A percentile compares a stretch with the other conserved stretches of the same genome.
phyloP scores from a whole-genome alignment of 2,888 invertebrate genomes.

The Idaea aversata region DNA sequence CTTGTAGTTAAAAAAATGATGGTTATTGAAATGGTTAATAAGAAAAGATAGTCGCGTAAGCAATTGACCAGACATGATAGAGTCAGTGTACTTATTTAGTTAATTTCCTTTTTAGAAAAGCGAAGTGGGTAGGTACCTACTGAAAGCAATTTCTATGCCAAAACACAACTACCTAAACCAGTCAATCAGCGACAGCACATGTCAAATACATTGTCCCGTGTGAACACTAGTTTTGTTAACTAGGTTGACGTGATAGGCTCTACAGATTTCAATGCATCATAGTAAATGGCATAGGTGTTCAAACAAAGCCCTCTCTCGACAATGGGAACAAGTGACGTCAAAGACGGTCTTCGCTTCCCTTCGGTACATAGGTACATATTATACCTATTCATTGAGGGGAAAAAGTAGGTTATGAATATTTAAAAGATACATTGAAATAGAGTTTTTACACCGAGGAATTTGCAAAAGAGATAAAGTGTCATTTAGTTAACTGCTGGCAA shows the following conservation, averaged over 20 bases:
- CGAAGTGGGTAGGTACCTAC: too few species aligned
- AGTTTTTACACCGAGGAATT: background rate
- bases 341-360: constrained; percentile 31
- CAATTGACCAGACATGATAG: too few species aligned
- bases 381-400: background rate
- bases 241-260: constrained; percentile 56
- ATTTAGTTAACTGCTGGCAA: background rate
- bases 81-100: too few species aligned
- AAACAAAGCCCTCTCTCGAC: constrained; percentile 42
- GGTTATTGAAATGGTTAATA: too few species aligned
- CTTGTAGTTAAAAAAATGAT: too few species aligned
- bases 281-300: constrained; percentile 22
- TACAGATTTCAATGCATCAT: constrained; percentile 36
- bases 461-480: background rate
- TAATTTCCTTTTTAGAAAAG: too few species aligned
- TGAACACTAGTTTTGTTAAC: constrained; percentile 29
- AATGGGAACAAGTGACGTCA: constrained; percentile 41
- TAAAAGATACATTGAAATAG: background rate
- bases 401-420: background rate
- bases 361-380: constrained; percentile 21
- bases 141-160: background rate
- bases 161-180: background rate
- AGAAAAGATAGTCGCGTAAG: too few species aligned
- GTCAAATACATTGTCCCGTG: background rate
- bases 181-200: background rate